Percentiles rank a stretch among this genome's conserved stretches.
These are phyloP conservation scores for Drosophila nr. perissopoda DNA, from an alignment of 2,888 invertebrate species.

Conservation along the genomic window DNA sequence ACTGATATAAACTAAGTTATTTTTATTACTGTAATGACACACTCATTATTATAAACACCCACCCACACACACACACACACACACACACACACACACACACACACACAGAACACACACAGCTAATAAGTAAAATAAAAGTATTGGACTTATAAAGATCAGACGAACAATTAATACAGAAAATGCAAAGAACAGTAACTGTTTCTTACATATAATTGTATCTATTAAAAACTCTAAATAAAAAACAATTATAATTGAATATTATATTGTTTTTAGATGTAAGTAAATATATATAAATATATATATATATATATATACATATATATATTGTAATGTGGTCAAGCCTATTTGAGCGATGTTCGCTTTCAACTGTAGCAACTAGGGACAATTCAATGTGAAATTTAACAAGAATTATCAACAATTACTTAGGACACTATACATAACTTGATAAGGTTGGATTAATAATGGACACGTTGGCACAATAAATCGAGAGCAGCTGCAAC, in stretches of 20 bases:
- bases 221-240: slow-evolving; percentile 24
- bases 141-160: slow-evolving; percentile 72
- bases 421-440: slow-evolving; percentile 31
- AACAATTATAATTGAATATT: slow-evolving; percentile 37
- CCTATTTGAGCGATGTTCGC: slow-evolving; percentile 82
- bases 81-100: slow-evolving; percentile 18
- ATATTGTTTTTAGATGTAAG: slow-evolving; percentile 46
- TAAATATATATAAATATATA: slow-evolving; percentile 35
- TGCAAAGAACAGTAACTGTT: slow-evolving; percentile 57
- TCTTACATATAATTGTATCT: slow-evolving; percentile 44
- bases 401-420: slow-evolving; percentile 35
- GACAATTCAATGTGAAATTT: slow-evolving; percentile 64
- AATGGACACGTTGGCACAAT: slow-evolving; percentile 21
- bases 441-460: slow-evolving; percentile 38
- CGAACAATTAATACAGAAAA: slow-evolving; percentile 37
- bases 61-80: slow-evolving; percentile 30
- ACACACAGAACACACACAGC: slow-evolving; percentile 28
- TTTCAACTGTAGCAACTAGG: slow-evolving; percentile 78
- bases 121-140: slow-evolving; percentile 42
- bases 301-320: slow-evolving; percentile 42
- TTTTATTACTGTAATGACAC: slow-evolving; percentile 63
- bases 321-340: slow-evolving; percentile 64
- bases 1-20: slow-evolving; percentile 77
- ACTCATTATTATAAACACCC: slow-evolving; percentile 54
- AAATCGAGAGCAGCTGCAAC: neutral